These are phyloP conservation scores for Lypha dubia DNA, from an alignment of 2,888 invertebrate genomes.

Conservation along the genomic window DNA sequence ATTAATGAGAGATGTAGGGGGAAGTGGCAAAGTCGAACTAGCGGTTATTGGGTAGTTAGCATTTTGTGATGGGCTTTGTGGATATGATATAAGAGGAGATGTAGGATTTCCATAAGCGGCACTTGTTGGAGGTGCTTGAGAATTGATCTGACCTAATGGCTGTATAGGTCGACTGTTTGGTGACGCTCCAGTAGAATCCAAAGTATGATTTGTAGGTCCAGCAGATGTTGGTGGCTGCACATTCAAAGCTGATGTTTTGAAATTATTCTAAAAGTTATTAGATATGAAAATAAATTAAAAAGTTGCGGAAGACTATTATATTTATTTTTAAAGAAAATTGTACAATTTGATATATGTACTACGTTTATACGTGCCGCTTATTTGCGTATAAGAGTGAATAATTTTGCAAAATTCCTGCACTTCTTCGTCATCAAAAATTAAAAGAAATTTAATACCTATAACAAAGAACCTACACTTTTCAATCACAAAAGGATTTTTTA, in stretches of 20 bases:
- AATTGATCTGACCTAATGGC: constrained; percentile 35
- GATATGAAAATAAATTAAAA: background rate
- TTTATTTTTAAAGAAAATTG: too few relatives aligned
- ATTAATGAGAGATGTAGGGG: constrained; percentile 53
- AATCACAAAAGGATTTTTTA: too few relatives aligned
- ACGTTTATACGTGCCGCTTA: too few relatives aligned
- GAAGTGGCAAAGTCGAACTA: constrained; percentile 40
- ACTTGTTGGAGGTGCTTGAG: constrained; percentile 54
- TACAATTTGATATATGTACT: too few relatives aligned
- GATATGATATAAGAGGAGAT: constrained; percentile 70
- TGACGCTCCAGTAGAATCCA: constrained; percentile 1
- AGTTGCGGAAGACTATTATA: background rate
- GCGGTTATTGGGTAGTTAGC: constrained; percentile 72
- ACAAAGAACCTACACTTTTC: too few relatives aligned
- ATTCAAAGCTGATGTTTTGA: constrained; percentile 76
- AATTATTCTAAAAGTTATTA: constrained; percentile 72
- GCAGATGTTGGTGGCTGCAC: constrained; percentile 48
- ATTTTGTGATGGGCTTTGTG: constrained; percentile 71
- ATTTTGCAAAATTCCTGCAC: too few relatives aligned
- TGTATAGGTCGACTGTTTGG: constrained; percentile 47
- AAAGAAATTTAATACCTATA: too few relatives aligned
- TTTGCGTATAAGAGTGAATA: too few relatives aligned
- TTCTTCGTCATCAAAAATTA: too few relatives aligned
- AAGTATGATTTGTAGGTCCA: constrained; percentile 45
- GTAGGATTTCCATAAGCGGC: constrained; percentile 71